Evolutionary conservation across 2,797 vertebrate genomes (phyloP).

Genomic region (Rhinatrema bivittatum): DNA sequence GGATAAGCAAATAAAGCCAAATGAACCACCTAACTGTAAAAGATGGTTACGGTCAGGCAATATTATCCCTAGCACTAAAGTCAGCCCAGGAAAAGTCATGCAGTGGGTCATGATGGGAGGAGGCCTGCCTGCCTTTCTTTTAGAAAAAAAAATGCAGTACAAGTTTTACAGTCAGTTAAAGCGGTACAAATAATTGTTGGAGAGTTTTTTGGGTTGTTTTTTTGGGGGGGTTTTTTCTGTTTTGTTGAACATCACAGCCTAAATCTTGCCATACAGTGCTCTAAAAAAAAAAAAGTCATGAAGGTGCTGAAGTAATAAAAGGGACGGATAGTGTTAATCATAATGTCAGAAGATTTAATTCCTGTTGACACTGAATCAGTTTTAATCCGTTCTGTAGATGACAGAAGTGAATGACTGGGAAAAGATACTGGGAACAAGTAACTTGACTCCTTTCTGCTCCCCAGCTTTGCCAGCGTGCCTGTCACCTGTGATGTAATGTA

Average conservation of each 20-base stretch:
- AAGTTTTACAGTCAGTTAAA: neutral
- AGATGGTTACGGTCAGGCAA: too few species aligned
- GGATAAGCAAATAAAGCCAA: too few species aligned
- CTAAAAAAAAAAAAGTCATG: neutral
- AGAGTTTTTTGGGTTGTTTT: too few species aligned
- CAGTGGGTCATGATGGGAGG: too few species aligned
- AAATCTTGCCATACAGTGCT: neutral
- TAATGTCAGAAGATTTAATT: constrained; percentile 5
- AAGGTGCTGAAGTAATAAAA: constrained; percentile 4
- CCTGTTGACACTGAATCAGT: constrained; percentile 2
- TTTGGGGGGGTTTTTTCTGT: too few species aligned
- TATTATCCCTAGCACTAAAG: too few species aligned
- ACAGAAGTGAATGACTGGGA: constrained; percentile 16
- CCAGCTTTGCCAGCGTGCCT: neutral
- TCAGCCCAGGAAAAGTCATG: too few species aligned
- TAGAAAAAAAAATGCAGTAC: rapidly evolving
- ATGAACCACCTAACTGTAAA: too few species aligned
- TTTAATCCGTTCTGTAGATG: constrained; percentile 1
- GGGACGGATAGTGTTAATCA: neutral
- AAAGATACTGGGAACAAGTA: constrained; percentile 12
- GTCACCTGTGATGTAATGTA: neutral
- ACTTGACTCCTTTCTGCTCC: neutral
- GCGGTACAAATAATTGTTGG: neutral
- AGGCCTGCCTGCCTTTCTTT: too few species aligned
- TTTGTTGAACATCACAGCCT: too few species aligned